Percentiles rank a stretch among this genome's conserved stretches.
Conservation (phyloP, 64 coral and sea anemone species). For the Montipora cactus region DNA sequence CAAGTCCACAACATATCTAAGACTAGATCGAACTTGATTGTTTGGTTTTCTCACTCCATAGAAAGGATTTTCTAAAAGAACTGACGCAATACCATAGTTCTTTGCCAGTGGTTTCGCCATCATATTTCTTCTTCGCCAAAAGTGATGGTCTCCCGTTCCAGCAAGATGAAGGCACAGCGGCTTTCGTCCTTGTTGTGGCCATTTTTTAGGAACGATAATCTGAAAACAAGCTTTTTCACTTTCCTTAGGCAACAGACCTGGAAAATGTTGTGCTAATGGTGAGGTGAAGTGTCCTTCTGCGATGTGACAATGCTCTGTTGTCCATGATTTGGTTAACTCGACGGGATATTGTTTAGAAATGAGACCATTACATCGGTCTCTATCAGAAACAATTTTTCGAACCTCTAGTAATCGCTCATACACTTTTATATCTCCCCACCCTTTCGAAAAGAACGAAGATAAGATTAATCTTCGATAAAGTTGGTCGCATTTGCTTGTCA, state of each 20-base stretch:
- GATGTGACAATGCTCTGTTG: constrained; percentile 82
- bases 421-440: constrained; percentile 86
- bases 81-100: constrained; percentile 80
- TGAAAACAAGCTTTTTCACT: constrained; percentile 95
- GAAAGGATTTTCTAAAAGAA: constrained; percentile 93
- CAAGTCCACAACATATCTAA: constrained; percentile 88
- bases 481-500: constrained; percentile 86
- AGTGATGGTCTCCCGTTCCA: constrained; percentile 95
- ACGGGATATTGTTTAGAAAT: constrained; percentile 72
- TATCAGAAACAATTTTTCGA: constrained; percentile 59
- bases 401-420: constrained; percentile 78
- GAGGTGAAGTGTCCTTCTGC: constrained; percentile 93
- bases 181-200: constrained; percentile 69
- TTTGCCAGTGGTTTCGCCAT: constrained; percentile 92
- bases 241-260: constrained; percentile 86
- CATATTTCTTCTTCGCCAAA: constrained; percentile 95
- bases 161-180: constrained; percentile 90
- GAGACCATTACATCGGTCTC: constrained; percentile 60
- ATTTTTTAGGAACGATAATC: constrained; percentile 79
- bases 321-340: constrained; percentile 77
- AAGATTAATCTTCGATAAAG: constrained; percentile 87
- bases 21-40: constrained; percentile 83
- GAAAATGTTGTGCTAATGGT: constrained; percentile 80
- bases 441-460: constrained; percentile 87
- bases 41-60: constrained; percentile 93